Conservation (phyloP, 1,140 invertebrate species). For the Tribolium madens region DNA sequence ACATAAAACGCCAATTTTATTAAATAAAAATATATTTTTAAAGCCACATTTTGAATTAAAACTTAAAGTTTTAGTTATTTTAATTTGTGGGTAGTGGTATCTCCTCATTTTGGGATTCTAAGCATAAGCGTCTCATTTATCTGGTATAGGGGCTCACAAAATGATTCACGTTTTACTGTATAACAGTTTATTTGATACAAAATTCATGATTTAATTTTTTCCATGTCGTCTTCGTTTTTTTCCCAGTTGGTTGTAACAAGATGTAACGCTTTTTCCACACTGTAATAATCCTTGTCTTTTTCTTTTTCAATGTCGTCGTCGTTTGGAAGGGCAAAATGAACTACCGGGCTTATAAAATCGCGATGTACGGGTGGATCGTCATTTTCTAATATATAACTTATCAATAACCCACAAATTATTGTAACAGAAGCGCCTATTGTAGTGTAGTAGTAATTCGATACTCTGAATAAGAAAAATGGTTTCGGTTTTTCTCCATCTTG, state of each 20-base stretch:
- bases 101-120: too few relatives aligned
- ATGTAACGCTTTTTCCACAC: conserved; percentile 46
- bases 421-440: conserved; percentile 55
- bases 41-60: neutral
- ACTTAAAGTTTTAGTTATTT: neutral
- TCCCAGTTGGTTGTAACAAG: conserved; percentile 43
- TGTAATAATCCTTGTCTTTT: conserved; percentile 41
- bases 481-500: conserved; percentile 10
- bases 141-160: too few relatives aligned
- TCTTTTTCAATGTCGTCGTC: conserved; percentile 24
- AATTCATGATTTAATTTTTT: neutral
- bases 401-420: conserved; percentile 56
- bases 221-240: neutral
- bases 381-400: conserved; percentile 59
- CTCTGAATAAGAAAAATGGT: conserved; percentile 54
- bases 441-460: conserved; percentile 62
- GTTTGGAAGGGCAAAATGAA: conserved; percentile 50
- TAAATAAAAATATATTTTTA: neutral
- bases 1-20: neutral
- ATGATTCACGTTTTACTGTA: neutral
- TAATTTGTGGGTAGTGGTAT: too few relatives aligned
- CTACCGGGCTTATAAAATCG: conserved; percentile 58
- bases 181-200: neutral
- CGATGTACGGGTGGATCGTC: conserved; percentile 54
- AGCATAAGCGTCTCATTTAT: neutral